phyloP scores from a whole-genome alignment of 2,113 vertebrate species.

The Vulpes vulpes region DNA sequence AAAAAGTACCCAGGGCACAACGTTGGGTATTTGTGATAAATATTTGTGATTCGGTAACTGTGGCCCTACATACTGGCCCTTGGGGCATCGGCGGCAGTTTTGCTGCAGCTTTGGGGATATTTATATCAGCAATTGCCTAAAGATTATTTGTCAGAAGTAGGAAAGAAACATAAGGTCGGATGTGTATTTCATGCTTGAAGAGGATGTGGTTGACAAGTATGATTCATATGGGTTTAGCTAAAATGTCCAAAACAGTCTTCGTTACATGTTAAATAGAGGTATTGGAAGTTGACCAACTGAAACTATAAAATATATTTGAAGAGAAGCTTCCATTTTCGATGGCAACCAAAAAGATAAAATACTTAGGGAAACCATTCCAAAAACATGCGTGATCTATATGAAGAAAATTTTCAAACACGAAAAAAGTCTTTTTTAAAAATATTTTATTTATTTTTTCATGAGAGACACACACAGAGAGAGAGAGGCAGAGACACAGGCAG shows the following conservation, averaged over 20 bases:
- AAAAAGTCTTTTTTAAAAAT: background rate
- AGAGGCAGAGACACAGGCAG: too few species aligned
- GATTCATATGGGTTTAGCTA: constrained; percentile 63
- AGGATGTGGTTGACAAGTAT: constrained; percentile 70
- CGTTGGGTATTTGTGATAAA: background rate
- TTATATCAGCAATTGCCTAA: background rate
- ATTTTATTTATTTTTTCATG: too few species aligned
- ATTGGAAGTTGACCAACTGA: constrained; percentile 2
- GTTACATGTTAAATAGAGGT: background rate
- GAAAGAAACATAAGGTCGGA: background rate
- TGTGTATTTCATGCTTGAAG: constrained; percentile 18
- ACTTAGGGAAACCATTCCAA: background rate
- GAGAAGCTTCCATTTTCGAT: constrained; percentile 38
- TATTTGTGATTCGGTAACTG: background rate
- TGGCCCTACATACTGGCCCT: background rate
- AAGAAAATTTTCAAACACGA: constrained; percentile 16
- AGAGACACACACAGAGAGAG: too few species aligned
- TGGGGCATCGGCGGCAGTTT: background rate
- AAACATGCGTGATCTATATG: background rate
- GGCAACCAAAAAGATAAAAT: background rate
- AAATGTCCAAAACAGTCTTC: constrained; percentile 38
- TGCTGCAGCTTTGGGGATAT: background rate
- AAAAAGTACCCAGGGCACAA: background rate
- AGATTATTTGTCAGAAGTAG: background rate
- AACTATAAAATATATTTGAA: constrained; percentile 21